These are phyloP conservation scores for Tautogolabrus adspersus DNA, from an alignment of 2,113 vertebrate genomes.

Conservation along the genomic window DNA sequence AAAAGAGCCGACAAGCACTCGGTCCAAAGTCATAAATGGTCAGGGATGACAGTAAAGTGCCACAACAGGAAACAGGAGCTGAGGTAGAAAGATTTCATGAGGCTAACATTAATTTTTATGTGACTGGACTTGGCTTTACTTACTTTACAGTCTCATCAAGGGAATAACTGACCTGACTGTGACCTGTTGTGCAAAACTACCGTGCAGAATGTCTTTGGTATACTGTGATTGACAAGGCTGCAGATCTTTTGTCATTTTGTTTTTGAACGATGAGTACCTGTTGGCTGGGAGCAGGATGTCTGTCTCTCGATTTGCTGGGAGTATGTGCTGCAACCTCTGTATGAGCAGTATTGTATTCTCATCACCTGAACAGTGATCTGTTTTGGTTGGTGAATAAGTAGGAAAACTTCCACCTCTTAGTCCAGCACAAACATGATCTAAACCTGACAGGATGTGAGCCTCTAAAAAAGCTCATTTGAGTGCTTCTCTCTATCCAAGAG, in stretches of 20 bases:
- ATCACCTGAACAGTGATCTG: conserved; percentile 7
- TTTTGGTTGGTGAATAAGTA: not conserved
- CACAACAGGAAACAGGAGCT: conserved; percentile 32
- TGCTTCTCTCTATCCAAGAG: no score
- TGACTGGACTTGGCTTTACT: conserved; percentile 25
- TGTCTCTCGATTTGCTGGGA: not conserved
- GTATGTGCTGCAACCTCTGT: not conserved
- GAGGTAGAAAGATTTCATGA: conserved; percentile 30
- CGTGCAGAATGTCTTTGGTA: not conserved
- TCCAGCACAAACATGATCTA: not conserved
- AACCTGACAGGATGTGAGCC: not conserved
- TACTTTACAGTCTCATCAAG: conserved; percentile 9
- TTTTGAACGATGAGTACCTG: not conserved
- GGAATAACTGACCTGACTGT: conserved; percentile 27
- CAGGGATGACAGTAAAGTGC: conserved; percentile 21
- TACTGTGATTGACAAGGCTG: conserved; percentile 24
- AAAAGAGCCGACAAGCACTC: not conserved
- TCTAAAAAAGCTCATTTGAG: no score
- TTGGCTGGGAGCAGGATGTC: not conserved
- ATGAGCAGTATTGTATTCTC: conserved; percentile 7
- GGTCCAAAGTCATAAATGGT: conserved; percentile 17
- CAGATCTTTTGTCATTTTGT: conserved; percentile 28
- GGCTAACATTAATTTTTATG: conserved; percentile 17
- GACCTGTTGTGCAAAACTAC: not conserved
- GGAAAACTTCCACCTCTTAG: not conserved